Percentiles rank a stretch among this genome's conserved stretches.
phyloP scores from a whole-genome alignment of 1,140 invertebrate species.

The Lanistes nyassanus region DNA sequence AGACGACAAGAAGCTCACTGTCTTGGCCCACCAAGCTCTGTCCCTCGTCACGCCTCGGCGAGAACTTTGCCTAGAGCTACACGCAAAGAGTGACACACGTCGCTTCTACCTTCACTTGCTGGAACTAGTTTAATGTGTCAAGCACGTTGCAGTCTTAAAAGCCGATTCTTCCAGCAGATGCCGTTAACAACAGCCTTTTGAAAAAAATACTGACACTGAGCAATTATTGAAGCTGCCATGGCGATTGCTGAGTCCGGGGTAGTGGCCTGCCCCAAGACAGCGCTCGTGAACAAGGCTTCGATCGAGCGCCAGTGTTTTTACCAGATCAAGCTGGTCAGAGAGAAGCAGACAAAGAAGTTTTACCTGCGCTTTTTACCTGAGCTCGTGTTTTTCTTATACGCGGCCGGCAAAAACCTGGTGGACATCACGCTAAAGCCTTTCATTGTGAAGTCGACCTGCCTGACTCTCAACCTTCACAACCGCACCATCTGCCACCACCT shows the following conservation, averaged over 20 bases:
- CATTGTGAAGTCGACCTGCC: conserved; percentile 19
- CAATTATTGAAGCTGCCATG: neutral
- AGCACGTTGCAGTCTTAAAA: neutral
- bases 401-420: conserved; percentile 22
- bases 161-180: neutral
- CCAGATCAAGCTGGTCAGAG: conserved; percentile 19
- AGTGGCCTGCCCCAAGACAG: neutral
- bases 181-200: neutral
- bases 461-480: conserved; percentile 6
- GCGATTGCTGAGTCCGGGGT: conserved; percentile 12
- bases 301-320: conserved; percentile 11
- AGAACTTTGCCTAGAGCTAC: neutral
- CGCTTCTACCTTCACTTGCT: neutral
- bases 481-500: conserved; percentile 5
- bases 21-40: too few relatives aligned
- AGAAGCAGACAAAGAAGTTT: conserved; percentile 15
- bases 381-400: conserved; percentile 24
- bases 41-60: neutral
- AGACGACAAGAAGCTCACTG: too few relatives aligned
- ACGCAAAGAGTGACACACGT: neutral
- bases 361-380: conserved; percentile 21
- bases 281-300: conserved; percentile 20
- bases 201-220: neutral
- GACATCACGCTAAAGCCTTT: conserved; percentile 26
- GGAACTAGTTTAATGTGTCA: neutral